Evolutionary conservation across 2,888 invertebrate genomes (phyloP), one percentile per base, ranked within the genome.

Genomic region (Pheosia gnoma): DNA sequence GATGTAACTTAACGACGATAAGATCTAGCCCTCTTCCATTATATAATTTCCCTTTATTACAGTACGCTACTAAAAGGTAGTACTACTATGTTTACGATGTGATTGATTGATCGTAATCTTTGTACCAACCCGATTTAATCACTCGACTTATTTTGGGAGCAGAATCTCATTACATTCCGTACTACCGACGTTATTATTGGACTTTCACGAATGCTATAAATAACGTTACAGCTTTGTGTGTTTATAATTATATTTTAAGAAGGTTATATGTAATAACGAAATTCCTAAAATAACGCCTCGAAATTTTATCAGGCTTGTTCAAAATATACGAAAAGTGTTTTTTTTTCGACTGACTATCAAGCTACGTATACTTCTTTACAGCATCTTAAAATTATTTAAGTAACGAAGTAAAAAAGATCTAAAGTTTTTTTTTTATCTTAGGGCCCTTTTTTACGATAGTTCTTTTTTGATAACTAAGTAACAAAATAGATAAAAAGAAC

Each of bases 361-460:
- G 25, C 25, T 25, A 25, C 25, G 1, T 25, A 25, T 25, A 25
- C 11, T 47, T 9, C 9, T 47, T 47, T 47, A 47, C 11, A 47
- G 47, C 6, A n/a, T 47, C n/a, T 47, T 47, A 47, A 47, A 4
- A n/a, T 47, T 47, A 47, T 47, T 9, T n/a, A 25, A 25, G 25
- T 25, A 47, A 41, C 45, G 36, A 39, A 57, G 11, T 41, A 39
- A n/a, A 47, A 25, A 47, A 47, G 47, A 51, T 51, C 6, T 51
- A 25, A 25, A 51, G 51, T 51, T 51, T 51, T 13, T 49, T 47
- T 49, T 49, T 51, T 51, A 51, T 51, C 51, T 25, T 25, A 25
- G 25, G 51, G 7, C 25, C 25, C 25, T 13, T 51, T 51, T 51
- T 13, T 51, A 51, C 11, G 9, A 45, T 41, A 41, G 41, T 45